Base-by-base conservation (phyloP, 1,140 invertebrate genomes). In the Zaprionus gabonicus region DNA sequence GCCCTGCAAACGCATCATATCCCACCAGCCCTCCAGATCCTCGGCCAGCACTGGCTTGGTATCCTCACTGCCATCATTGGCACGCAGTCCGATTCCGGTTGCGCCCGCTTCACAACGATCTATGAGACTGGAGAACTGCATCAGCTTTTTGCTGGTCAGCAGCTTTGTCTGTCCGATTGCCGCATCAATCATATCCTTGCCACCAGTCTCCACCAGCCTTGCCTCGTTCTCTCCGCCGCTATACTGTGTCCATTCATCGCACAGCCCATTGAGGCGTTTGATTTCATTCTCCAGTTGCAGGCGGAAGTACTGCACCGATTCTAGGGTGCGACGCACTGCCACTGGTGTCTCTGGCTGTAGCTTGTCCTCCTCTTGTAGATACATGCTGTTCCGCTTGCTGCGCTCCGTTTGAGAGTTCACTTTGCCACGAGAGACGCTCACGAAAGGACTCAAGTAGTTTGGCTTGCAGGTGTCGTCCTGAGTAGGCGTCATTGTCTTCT, bases 11-110 rank as follows among this genome's bases (percentile, higher is more conserved):
- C 94, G 94, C 7, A 96, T 93, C 95, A 96, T 96, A 49, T 96
- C 96, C 96, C 96, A 97, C 93, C 96, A 97, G 3, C 96, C 96
- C 91, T 96, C 95, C 0, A 97, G 92, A 93, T 97, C 96, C 51
- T 93, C 93, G 44, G 94, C 94, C 0, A 94, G 94, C 1, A 96
- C 95, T 25, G 94, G 91, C 68, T 95, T 95, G 0, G 84, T 77
- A 13, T 85, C 83, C 81, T 95, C 94, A 23, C 94, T 95, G 17
- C 90, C 91, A 66, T 92, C 88, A 56, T 69, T 66, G 0, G 56
- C 31, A 0, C 23, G 25, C 3, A 46, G 36, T 4, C 63, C 75
- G 2, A 72, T 58, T 6, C 87, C 75, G 0, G 51, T 90, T 3
- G 76, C 91, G 10, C 87, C 76, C 6, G 93, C 93, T 15, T 96